Percentiles rank a stretch among this genome's conserved stretches.
These are phyloP conservation scores for Lagorchestes hirsutus DNA, from an alignment of 2,797 vertebrate genomes.

Conservation along the genomic window DNA sequence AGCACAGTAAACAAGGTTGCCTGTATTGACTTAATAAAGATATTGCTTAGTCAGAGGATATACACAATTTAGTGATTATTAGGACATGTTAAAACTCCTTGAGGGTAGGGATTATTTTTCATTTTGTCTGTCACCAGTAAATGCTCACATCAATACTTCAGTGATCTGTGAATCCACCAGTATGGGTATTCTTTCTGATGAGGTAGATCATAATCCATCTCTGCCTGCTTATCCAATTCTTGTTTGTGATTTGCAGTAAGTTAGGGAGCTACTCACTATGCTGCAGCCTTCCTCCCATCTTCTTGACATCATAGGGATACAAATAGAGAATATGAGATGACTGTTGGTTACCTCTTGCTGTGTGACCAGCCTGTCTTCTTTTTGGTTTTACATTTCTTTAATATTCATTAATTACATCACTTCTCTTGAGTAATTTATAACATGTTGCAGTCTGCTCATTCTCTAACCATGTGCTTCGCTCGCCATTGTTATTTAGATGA, in stretches of 20 bases:
- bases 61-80: too few relatives aligned
- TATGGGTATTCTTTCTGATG: too few relatives aligned
- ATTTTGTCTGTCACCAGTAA: not conserved
- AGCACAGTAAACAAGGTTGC: too few relatives aligned
- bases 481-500: not conserved
- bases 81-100: too few relatives aligned
- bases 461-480: not conserved
- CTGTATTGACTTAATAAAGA: too few relatives aligned
- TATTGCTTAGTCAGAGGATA: too few relatives aligned
- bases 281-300: too few relatives aligned
- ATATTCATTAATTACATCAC: not conserved
- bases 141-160: not conserved
- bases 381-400: not conserved
- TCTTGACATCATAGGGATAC: too few relatives aligned
- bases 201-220: not conserved
- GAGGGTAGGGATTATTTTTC: not conserved
- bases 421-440: not conserved
- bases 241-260: not conserved
- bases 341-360: too few relatives aligned
- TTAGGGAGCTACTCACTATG: not conserved
- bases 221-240: not conserved
- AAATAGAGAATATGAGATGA: too few relatives aligned
- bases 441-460: not conserved
- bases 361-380: too few relatives aligned
- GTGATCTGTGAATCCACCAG: too few relatives aligned